Evolutionary conservation across 2,113 vertebrate genomes (phyloP).

Genomic region (Pavo muticus): DNA sequence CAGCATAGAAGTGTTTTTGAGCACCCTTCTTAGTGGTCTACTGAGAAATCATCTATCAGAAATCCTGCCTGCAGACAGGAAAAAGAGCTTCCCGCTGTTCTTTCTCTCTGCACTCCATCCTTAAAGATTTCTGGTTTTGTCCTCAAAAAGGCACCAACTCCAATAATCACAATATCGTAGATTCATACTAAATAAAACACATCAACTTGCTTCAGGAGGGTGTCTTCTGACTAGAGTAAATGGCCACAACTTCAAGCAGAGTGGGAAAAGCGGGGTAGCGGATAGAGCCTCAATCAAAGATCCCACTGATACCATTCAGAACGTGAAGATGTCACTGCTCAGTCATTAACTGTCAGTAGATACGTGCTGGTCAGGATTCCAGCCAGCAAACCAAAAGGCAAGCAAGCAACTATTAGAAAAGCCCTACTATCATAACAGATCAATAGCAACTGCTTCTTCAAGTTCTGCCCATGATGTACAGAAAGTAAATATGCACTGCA

Average conservation of each 20-base stretch:
- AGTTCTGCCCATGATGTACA: not conserved
- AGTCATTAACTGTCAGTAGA: not conserved
- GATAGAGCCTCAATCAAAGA: not conserved
- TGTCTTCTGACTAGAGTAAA: not conserved
- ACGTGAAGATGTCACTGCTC: not conserved
- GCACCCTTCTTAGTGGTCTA: not conserved
- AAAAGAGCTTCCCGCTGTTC: not conserved
- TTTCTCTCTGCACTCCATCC: not conserved
- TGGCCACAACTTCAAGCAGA: not conserved
- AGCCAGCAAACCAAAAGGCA: not conserved
- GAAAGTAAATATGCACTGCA: not conserved
- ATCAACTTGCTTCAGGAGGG: rapidly evolving
- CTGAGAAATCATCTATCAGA: not conserved
- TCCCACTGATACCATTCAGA: rapidly evolving
- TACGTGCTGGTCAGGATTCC: not conserved
- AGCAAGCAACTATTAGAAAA: not conserved
- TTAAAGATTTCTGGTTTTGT: not conserved
- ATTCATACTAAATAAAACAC: not conserved
- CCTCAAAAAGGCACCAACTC: not conserved
- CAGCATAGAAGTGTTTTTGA: not conserved
- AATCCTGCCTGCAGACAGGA: not conserved
- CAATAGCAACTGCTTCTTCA: not conserved
- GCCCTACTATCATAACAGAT: not conserved
- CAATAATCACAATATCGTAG: not conserved
- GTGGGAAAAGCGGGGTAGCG: not conserved